phyloP scores from a whole-genome alignment of 2,113 vertebrate genomes.

The Bettongia penicillata region DNA sequence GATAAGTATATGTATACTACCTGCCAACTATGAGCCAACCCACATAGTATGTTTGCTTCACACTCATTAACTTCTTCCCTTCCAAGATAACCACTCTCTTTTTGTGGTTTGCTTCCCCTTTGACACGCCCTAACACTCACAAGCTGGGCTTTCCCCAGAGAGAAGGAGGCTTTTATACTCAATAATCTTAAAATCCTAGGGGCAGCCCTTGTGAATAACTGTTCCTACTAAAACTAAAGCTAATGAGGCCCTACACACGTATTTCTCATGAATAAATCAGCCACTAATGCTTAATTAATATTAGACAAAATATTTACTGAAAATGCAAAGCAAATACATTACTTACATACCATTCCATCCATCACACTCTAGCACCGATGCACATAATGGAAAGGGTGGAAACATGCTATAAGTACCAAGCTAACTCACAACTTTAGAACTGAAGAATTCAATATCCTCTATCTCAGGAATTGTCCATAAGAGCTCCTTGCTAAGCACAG shows the following conservation, averaged over 20 bases:
- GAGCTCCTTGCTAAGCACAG: too few species aligned
- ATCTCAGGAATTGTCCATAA: too few species aligned
- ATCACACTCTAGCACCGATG: not conserved
- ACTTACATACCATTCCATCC: not conserved
- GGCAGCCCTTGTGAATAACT: not conserved
- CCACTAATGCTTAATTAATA: not conserved
- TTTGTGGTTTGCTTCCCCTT: too few species aligned
- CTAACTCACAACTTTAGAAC: too few species aligned
- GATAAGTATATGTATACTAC: not conserved
- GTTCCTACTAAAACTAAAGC: not conserved
- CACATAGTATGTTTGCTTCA: not conserved
- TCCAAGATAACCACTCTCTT: too few species aligned
- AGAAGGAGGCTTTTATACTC: not conserved
- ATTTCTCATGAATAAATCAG: not conserved
- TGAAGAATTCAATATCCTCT: too few species aligned
- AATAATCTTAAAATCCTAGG: not conserved
- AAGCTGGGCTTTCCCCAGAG: not conserved
- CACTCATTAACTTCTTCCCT: not conserved
- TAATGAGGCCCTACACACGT: not conserved
- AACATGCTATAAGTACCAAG: too few species aligned
- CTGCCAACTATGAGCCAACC: not conserved
- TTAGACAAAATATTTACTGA: not conserved
- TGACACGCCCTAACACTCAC: not conserved
- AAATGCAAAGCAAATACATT: not conserved
- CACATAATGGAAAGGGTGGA: not conserved